phyloP scores from a whole-genome alignment of 2,113 vertebrate genomes.

The Porphyrio hochstetteri region DNA sequence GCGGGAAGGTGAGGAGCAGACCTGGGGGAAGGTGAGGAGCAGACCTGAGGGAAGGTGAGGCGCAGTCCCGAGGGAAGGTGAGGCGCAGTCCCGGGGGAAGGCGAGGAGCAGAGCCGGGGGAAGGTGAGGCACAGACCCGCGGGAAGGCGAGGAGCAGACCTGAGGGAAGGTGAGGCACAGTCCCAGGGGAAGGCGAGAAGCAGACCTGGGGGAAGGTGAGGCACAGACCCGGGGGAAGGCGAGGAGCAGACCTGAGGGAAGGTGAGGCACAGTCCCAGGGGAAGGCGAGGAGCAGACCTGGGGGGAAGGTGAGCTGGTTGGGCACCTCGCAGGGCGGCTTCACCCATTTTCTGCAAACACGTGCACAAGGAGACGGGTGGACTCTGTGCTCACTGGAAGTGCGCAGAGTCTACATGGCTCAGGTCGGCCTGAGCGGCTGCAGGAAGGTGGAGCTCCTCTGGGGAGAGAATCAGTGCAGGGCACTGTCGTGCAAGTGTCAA shows the following conservation, averaged over 20 bases:
- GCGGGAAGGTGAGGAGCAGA: too few species aligned
- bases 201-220: accelerated
- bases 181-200: too few species aligned
- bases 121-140: too few species aligned
- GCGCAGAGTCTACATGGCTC: accelerated
- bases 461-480: not conserved
- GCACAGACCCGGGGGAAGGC: accelerated
- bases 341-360: accelerated
- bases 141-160: too few species aligned
- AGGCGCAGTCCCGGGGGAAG: too few species aligned
- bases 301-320: too few species aligned
- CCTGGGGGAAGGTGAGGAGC: too few species aligned
- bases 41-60: not conserved
- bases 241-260: too few species aligned
- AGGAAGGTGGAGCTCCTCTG: accelerated
- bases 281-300: too few species aligned
- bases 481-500: accelerated
- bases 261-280: not conserved
- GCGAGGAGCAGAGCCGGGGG: too few species aligned
- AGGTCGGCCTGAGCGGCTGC: not conserved
- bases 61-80: too few species aligned
- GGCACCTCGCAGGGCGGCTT: not conserved
- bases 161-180: not conserved
- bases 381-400: not conserved
- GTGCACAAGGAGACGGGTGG: accelerated